Evolutionary conservation across 2,113 vertebrate genomes (phyloP), one percentile per base, ranked within the genome.

Genomic region (Carlito syrichta): DNA sequence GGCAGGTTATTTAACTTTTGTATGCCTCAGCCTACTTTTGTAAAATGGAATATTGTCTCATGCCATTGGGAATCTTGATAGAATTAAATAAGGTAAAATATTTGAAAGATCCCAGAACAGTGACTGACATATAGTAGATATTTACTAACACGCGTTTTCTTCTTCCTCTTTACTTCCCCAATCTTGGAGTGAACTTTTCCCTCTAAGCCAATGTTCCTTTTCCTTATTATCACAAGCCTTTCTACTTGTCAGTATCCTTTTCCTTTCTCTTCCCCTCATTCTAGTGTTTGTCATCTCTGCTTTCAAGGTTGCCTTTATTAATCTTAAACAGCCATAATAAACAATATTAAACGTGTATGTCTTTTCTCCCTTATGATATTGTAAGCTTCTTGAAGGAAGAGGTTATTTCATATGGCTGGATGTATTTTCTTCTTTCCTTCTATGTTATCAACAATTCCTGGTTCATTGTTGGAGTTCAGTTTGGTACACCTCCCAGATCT

Each of bases 41-140:
- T 94, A 74, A 96, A 90, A 66, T 56, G 54, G 48, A 45, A 10
- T 63, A 13, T 86, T 83, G 30, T 96, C 22, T 95, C 69, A 35
- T n/a, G 11, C 27, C 5, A 32, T 63, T 38, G 38, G 35, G 25
- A 45, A 68, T 82, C 58, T 63, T 77, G 25, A n/a, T 48, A 85
- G 56, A 92, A 89, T 94, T 77, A 77, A 87, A 22, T 40, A n/a
- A 93, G 62, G 9, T 58, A 62, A 56, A 43, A 50, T 69, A 35
- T 45, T 78, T 48, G 22, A 84, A 91, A 63, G 68, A 45, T 89
- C 17, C 20, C 68, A 71, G 43, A 56, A 13, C 19, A 87, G 48
- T 73, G 71, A 45, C 45, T 83, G 23, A 23, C 14, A 38, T 78
- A 3, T 54, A 79, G 52, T 43, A 76, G 62, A 74, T 83, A 74